Conservation (phyloP, 2,888 invertebrate genomes). For the Metacarcinus magister region DNA sequence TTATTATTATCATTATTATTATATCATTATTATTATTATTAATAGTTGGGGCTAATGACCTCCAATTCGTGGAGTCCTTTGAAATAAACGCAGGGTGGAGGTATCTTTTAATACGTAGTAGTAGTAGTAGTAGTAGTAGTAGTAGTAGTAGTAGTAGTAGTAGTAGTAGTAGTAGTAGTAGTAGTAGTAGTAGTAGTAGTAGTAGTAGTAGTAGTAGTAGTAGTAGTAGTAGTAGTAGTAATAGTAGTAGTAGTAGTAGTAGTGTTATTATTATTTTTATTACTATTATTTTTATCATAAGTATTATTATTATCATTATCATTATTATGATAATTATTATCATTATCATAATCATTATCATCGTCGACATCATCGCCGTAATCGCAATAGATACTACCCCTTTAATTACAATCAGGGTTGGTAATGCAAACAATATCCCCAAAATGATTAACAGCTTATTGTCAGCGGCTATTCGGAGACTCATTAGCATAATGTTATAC, state of each 20-base stretch:
- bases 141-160: no score
- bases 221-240: not conserved
- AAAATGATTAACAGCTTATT: slow-evolving; percentile 15
- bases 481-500: slow-evolving; percentile 41
- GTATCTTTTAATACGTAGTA: no score
- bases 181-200: no score
- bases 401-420: not conserved
- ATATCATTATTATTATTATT: not conserved
- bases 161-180: no score
- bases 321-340: no score
- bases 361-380: not conserved
- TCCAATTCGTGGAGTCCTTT: no score
- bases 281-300: not conserved
- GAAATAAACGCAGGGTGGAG: no score
- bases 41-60: no score
- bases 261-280: not conserved
- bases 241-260: no score
- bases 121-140: no score
- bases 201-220: no score
- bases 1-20: not conserved
- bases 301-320: not conserved
- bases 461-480: slow-evolving; percentile 13
- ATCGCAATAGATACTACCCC: not conserved
- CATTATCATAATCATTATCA: not conserved
- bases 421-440: slow-evolving; percentile 13